These are phyloP conservation scores for Artemia franciscana DNA, from an alignment of 1,140 invertebrate species.

Conservation along the genomic window DNA sequence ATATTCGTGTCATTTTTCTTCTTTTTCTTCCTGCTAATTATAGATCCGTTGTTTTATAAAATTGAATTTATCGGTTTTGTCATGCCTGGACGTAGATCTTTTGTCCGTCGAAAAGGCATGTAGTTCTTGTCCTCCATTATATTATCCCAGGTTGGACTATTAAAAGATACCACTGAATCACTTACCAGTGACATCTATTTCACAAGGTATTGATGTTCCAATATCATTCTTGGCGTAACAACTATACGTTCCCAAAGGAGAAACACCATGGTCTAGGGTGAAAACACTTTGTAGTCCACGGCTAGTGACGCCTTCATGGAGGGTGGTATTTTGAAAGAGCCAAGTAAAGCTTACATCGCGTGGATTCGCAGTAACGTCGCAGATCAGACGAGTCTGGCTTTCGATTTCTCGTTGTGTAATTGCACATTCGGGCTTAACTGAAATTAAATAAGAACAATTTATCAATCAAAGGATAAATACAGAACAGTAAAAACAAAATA, in stretches of 20 bases:
- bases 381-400: constrained; percentile 47
- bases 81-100: too few species aligned
- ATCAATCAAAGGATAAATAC: too few species aligned
- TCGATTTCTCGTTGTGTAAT: constrained; percentile 44
- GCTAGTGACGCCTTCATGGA: constrained; percentile 35
- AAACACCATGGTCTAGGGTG: constrained; percentile 33
- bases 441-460: too few species aligned
- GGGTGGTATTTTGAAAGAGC: constrained; percentile 46
- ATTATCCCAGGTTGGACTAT: too few species aligned
- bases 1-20: too few species aligned
- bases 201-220: constrained; percentile 44
- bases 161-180: too few species aligned
- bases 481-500: too few species aligned
- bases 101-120: too few species aligned
- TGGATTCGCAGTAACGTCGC: constrained; percentile 56
- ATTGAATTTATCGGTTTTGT: too few species aligned
- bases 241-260: constrained; percentile 48
- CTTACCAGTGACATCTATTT: constrained; percentile 49
- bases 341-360: constrained; percentile 53
- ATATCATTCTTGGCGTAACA: constrained; percentile 63
- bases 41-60: too few species aligned
- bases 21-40: too few species aligned
- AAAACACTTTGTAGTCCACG: constrained; percentile 34
- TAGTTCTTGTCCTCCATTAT: too few species aligned
- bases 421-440: constrained; percentile 60